Percentiles rank a stretch among this genome's conserved stretches.
These are phyloP conservation scores for Lucilia sericata DNA, from an alignment of 1,140 invertebrate species.

Conservation along the genomic window DNA sequence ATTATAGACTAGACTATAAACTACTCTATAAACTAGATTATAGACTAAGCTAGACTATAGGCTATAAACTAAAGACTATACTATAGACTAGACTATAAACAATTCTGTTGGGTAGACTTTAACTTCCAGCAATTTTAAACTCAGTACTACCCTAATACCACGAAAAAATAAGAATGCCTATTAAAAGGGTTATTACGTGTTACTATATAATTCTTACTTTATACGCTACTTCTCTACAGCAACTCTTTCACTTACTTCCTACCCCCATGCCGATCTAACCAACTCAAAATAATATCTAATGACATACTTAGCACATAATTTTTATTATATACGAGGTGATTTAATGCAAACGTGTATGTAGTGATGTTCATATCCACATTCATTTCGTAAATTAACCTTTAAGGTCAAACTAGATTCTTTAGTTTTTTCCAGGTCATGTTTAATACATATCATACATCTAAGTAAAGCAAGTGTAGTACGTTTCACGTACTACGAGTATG, in stretches of 20 bases:
- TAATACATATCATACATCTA: too few species aligned
- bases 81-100: not conserved
- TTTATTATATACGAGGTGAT: not conserved
- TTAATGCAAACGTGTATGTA: not conserved
- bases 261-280: not conserved
- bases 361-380: not conserved
- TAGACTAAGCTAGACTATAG: too few species aligned
- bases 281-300: not conserved
- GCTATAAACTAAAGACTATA: too few species aligned
- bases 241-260: not conserved
- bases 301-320: slow-evolving; percentile 5
- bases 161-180: not conserved
- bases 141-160: not conserved
- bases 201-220: not conserved
- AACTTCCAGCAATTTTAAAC: too few species aligned
- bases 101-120: too few species aligned
- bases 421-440: too few species aligned
- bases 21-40: too few species aligned
- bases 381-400: not conserved
- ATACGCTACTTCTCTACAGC: not conserved
- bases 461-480: not conserved
- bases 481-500: not conserved
- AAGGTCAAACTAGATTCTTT: not conserved
- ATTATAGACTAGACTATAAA: too few species aligned
- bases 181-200: not conserved